These are phyloP conservation scores for Mus spicilegus DNA, from an alignment of 2,113 vertebrate species.

Conservation along the genomic window DNA sequence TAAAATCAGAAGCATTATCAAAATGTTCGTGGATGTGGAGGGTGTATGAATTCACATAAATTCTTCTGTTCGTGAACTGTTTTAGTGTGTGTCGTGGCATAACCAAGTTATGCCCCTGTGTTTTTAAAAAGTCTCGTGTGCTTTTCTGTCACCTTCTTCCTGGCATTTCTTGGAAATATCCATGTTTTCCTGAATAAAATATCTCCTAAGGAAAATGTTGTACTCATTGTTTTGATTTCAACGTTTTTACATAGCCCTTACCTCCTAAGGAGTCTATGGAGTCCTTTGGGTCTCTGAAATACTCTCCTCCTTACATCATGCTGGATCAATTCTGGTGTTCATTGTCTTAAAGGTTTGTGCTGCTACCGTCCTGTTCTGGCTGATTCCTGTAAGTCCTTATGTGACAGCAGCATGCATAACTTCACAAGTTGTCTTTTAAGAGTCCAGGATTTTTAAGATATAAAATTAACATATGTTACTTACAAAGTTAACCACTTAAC, in stretches of 20 bases:
- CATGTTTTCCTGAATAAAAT: constrained; percentile 1
- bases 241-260: not conserved
- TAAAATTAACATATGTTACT: constrained; percentile 47
- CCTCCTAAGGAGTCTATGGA: not conserved
- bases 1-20: not conserved
- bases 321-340: not conserved
- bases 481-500: constrained; percentile 62
- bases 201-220: not conserved
- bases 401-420: not conserved
- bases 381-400: constrained; percentile 18
- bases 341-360: not conserved
- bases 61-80: not conserved
- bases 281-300: not conserved
- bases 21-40: not conserved
- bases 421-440: constrained; percentile 53
- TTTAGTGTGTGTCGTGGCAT: not conserved
- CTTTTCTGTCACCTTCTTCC: not conserved
- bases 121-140: not conserved
- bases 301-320: not conserved
- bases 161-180: not conserved
- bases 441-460: constrained; percentile 21
- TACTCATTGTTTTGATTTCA: constrained; percentile 24
- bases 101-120: not conserved
- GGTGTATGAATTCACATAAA: not conserved
- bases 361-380: not conserved